Conservation (phyloP, 1,140 invertebrate species). For the Papilio polyxenes region DNA sequence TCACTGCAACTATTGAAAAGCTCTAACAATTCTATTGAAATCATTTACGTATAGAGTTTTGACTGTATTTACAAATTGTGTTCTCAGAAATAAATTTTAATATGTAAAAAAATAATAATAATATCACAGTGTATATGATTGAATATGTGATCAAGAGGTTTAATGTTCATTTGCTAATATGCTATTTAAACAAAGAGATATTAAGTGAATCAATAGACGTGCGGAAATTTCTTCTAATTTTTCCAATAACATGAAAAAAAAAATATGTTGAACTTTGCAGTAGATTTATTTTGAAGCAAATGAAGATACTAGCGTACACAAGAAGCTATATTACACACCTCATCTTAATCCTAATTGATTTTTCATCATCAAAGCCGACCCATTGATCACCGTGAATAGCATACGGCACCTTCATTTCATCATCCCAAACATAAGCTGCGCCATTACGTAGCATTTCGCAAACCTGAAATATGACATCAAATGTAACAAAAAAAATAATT, state of each 20-base stretch:
- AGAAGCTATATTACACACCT: constrained; percentile 82
- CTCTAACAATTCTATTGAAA: neutral
- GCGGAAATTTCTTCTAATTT: too few species aligned
- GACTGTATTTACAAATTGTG: neutral
- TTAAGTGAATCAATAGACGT: too few species aligned
- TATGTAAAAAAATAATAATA: too few species aligned
- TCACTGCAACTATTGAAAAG: neutral
- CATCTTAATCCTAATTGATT: constrained; percentile 92
- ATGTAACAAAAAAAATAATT: constrained; percentile 13
- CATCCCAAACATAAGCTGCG: constrained; percentile 96
- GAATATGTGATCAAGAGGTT: too few species aligned
- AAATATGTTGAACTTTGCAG: too few species aligned
- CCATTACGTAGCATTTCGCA: constrained; percentile 96
- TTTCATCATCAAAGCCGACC: constrained; percentile 97
- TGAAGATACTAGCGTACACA: neutral
- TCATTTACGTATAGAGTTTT: neutral
- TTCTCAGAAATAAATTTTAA: neutral
- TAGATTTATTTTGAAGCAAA: too few species aligned
- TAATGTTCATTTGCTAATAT: too few species aligned
- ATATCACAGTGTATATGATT: too few species aligned
- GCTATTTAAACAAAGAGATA: too few species aligned
- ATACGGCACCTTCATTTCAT: constrained; percentile 97
- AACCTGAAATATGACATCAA: constrained; percentile 81
- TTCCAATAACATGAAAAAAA: too few species aligned
- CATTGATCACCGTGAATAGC: constrained; percentile 94